Evolutionary conservation across 2,797 vertebrate species (phyloP), one percentile per base, ranked within the genome.

Genomic region (Distichodus sexfasciatus): DNA sequence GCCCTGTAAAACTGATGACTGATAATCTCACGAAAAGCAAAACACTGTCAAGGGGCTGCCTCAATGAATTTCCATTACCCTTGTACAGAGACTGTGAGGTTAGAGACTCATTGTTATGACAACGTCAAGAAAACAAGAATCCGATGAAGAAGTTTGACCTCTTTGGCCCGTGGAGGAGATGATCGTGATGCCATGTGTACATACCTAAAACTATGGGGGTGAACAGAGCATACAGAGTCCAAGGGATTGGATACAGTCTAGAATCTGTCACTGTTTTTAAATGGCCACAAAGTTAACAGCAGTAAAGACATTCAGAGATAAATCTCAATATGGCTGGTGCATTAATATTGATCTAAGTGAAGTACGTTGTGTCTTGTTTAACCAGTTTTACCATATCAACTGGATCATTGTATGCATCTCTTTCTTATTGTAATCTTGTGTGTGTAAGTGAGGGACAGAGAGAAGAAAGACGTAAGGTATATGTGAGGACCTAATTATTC

Each of bases 321-420:
- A 10, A 21, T 21, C 29, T 24, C 11, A 14, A 6, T 24, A 23
- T 38, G 17, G 33, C 12, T 48, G 21, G n/a, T 29, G 28, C 33
- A 31, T 17, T 24, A 40, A 6, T 6, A 26, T 58, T 24, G 38
- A 38, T 21, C 6, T 17, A 29, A 29, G 4, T 55, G 29, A 21
- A 11, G 19, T 24, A 57, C 54, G 24, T 57, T 17, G 14, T 35
- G 1, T 11, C 23, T 23, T 23, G 33, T 21, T 57, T 57, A 57
- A 57, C 5, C 54, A 40, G 54, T 40, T 33, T 40, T 40, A n/a
- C n/a, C 12, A n/a, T 58, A 58, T 24, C n/a, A 58, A 58, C 35
- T 24, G 33, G 54, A 58, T 58, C 10, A 12, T 2, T 29, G 1
- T 29, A n/a, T 15, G 24, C 12, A 24, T 40, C 35, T 57, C 19